Conservation (phyloP, 2,888 invertebrate genomes). For the Lasioglossum oenotherae region DNA sequence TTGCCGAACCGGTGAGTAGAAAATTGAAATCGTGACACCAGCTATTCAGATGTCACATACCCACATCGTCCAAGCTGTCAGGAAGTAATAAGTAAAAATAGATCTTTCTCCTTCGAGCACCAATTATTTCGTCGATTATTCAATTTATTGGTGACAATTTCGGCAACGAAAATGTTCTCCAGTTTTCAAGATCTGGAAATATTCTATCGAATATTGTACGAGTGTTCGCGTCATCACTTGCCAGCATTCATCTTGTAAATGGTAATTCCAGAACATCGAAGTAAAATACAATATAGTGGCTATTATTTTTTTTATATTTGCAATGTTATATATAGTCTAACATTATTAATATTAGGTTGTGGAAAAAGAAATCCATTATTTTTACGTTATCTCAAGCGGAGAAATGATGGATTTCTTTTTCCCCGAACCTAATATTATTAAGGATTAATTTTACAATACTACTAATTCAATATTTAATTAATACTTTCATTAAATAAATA, state of each 20-base stretch:
- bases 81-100: slow-evolving; percentile 80
- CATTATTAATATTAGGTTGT: no score
- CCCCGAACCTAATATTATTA: no score
- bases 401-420: no score
- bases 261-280: not conserved
- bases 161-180: not conserved
- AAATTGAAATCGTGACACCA: slow-evolving; percentile 82
- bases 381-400: no score
- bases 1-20: slow-evolving; percentile 78
- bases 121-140: slow-evolving; percentile 79
- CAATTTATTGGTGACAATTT: slow-evolving; percentile 50
- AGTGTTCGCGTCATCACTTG: not conserved
- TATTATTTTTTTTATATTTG: not conserved
- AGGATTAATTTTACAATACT: no score
- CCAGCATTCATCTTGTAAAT: not conserved
- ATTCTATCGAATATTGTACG: not conserved
- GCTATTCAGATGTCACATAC: slow-evolving; percentile 80
- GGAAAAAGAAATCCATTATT: no score
- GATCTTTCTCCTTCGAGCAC: slow-evolving; percentile 67
- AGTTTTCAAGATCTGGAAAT: not conserved
- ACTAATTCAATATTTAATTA: no score
- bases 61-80: slow-evolving; percentile 66
- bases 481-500: no score
- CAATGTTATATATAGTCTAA: not conserved
- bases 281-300: not conserved